phyloP scores from a whole-genome alignment of 2,797 vertebrate species.

The Cygnus olor region DNA sequence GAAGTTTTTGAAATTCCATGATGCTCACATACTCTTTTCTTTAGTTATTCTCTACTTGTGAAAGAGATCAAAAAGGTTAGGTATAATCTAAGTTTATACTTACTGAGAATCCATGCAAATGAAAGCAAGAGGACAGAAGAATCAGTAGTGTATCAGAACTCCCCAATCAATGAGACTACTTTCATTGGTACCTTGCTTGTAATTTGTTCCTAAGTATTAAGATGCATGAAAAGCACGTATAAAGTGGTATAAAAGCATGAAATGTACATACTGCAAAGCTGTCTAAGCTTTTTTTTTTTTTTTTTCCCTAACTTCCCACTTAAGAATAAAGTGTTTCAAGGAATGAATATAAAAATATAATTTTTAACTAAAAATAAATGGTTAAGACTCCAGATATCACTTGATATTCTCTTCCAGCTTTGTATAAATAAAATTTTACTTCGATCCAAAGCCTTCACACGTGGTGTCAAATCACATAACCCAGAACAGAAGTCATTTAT shows the following conservation, averaged over 20 bases:
- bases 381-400: not conserved
- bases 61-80: not conserved
- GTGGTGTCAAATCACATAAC: constrained; percentile 26
- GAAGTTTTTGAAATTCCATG: not conserved
- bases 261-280: not conserved
- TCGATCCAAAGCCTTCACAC: constrained; percentile 57
- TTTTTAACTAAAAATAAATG: constrained; percentile 8
- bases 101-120: not conserved
- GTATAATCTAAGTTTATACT: not conserved
- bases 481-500: constrained; percentile 31
- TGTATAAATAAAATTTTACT: constrained; percentile 4
- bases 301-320: not conserved
- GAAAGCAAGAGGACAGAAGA: not conserved
- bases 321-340: not conserved
- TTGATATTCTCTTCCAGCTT: not conserved
- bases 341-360: not conserved
- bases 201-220: not conserved
- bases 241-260: not conserved
- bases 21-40: not conserved
- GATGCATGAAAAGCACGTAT: not conserved
- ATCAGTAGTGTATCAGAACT: not conserved
- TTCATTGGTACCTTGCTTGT: not conserved
- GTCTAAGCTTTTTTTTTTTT: not conserved
- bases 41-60: not conserved
- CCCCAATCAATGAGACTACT: not conserved